Evolutionary conservation across 2,888 invertebrate species (phyloP).

Genomic region (Leuctra nigra): DNA sequence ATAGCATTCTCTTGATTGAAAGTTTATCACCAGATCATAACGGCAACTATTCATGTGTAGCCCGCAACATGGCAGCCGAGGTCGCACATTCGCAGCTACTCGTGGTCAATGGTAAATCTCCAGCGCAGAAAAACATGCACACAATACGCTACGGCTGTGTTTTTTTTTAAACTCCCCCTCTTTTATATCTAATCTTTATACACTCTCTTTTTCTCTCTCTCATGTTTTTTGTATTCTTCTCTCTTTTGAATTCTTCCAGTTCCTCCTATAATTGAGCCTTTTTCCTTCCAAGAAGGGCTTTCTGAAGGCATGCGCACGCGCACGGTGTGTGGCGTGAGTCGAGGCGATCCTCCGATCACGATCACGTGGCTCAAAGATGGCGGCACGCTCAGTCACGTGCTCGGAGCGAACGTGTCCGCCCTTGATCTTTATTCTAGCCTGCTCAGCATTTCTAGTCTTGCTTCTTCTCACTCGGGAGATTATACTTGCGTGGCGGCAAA

Average conservation of each 20-base stretch:
- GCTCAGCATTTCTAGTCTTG: conserved; percentile 68
- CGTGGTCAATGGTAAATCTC: conserved; percentile 69
- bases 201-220: conserved; percentile 42
- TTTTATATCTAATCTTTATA: conserved; percentile 26
- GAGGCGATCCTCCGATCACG: conserved; percentile 72
- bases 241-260: conserved; percentile 53
- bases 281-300: conserved; percentile 76
- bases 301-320: conserved; percentile 76
- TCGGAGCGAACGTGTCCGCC: conserved; percentile 62
- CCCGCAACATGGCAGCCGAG: conserved; percentile 64
- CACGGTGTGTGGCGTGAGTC: conserved; percentile 72
- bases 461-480: conserved; percentile 67
- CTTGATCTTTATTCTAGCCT: conserved; percentile 71
- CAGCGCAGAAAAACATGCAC: neutral
- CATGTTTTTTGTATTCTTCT: conserved; percentile 49
- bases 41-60: conserved; percentile 70
- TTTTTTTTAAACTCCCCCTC: too few relatives aligned
- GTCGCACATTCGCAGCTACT: conserved; percentile 66
- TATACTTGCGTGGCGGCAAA: conserved; percentile 74
- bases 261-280: conserved; percentile 80
- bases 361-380: conserved; percentile 80
- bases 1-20: conserved; percentile 70
- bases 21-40: conserved; percentile 67
- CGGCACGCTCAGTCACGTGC: conserved; percentile 55
- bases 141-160: neutral